phyloP scores from a whole-genome alignment of 1,140 invertebrate species.

The Myzus persicae region DNA sequence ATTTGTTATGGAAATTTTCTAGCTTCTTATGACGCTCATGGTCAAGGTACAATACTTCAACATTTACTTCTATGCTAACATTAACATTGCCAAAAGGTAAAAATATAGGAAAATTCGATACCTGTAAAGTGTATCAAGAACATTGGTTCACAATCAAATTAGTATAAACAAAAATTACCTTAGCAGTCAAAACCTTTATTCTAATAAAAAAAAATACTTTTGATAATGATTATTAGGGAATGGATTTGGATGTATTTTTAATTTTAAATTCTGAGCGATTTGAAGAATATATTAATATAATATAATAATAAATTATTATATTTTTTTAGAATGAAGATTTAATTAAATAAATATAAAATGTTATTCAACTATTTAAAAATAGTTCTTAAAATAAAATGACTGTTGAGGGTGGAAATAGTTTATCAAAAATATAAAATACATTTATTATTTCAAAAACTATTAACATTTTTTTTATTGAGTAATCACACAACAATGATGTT shows the following conservation, averaged over 20 bases:
- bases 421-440: too few species aligned
- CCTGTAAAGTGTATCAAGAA: constrained; percentile 64
- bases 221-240: neutral
- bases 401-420: too few species aligned
- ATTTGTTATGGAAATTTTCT: constrained; percentile 74
- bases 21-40: constrained; percentile 69
- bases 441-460: too few species aligned
- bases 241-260: neutral
- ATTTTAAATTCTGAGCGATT: too few species aligned
- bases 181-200: too few species aligned
- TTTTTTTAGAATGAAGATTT: neutral
- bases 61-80: constrained; percentile 70
- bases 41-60: constrained; percentile 67
- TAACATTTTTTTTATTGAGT: too few species aligned
- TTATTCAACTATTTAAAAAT: too few species aligned
- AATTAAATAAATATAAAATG: neutral
- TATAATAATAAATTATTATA: neutral
- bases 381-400: too few species aligned
- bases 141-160: neutral
- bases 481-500: too few species aligned
- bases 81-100: constrained; percentile 81
- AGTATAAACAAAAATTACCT: too few species aligned
- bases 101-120: constrained; percentile 86
- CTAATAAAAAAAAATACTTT: too few species aligned
- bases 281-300: neutral